These are phyloP conservation scores for Amphiprion percula DNA, from an alignment of 2,113 vertebrate species.

Conservation along the genomic window DNA sequence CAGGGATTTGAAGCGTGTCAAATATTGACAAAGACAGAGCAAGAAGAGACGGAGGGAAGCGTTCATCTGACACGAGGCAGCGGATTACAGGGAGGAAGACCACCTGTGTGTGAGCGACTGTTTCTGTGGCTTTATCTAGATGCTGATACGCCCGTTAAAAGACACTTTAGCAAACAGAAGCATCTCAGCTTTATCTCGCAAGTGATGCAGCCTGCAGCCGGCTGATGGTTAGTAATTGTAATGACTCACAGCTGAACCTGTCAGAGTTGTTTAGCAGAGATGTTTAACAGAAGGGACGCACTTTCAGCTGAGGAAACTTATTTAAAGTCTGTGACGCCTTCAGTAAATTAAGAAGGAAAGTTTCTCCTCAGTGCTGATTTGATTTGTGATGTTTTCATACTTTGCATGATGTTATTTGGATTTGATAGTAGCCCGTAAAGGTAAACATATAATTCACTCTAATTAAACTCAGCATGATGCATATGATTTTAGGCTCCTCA, in stretches of 20 bases:
- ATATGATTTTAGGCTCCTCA: too few species aligned
- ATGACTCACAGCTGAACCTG: conserved; percentile 23
- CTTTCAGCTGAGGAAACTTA: background rate
- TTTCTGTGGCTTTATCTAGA: conserved; percentile 29
- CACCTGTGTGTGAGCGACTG: conserved; percentile 12
- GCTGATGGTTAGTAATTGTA: conserved; percentile 14
- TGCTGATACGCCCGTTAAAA: conserved; percentile 30
- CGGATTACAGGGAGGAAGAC: conserved; percentile 18
- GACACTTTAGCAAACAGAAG: conserved; percentile 4
- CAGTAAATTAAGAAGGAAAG: background rate
- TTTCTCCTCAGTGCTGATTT: background rate
- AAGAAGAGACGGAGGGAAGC: conserved; percentile 22
- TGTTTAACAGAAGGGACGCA: background rate
- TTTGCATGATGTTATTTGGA: too few species aligned
- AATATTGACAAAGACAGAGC: conserved; percentile 53
- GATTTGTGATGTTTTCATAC: too few species aligned
- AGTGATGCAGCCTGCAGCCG: conserved; percentile 18
- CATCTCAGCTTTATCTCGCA: conserved; percentile 28
- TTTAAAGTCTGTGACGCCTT: background rate
- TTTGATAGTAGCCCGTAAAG: background rate
- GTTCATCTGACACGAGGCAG: conserved; percentile 27
- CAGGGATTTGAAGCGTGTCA: conserved; percentile 45
- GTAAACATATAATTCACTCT: background rate
- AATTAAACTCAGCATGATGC: too few species aligned
- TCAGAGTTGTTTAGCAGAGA: conserved; percentile 12